Percentiles rank a stretch among this genome's conserved stretches.
These are phyloP conservation scores for Alviniconcha strummeri DNA, from an alignment of 2,888 invertebrate species.

Conservation along the genomic window DNA sequence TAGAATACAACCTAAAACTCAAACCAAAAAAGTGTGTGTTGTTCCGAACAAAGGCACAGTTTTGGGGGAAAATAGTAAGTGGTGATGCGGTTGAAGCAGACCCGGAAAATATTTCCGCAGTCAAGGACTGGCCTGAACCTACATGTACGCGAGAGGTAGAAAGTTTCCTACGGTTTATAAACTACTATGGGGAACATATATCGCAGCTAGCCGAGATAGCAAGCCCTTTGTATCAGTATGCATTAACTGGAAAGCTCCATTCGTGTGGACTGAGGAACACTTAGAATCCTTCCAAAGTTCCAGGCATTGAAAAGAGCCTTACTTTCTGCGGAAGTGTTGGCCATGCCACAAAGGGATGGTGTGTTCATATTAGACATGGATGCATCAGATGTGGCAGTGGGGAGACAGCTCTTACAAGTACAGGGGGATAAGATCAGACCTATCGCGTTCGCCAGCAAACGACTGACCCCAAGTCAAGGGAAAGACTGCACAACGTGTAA, in stretches of 20 bases:
- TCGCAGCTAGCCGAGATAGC: slow-evolving; percentile 35
- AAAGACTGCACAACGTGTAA: slow-evolving; percentile 36
- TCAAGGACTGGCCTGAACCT: slow-evolving; percentile 41
- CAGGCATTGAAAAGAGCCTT: slow-evolving; percentile 28
- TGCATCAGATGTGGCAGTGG: slow-evolving; percentile 45
- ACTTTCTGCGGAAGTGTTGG: slow-evolving; percentile 35
- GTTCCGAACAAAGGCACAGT: slow-evolving; percentile 31
- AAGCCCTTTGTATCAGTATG: slow-evolving; percentile 37
- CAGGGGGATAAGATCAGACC: slow-evolving; percentile 44
- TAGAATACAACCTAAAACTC: slow-evolving; percentile 34
- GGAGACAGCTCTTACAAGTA: slow-evolving; percentile 43
- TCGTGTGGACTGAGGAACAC: slow-evolving; percentile 22
- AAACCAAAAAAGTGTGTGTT: slow-evolving; percentile 45
- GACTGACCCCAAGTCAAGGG: slow-evolving; percentile 39
- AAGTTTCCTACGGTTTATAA: slow-evolving; percentile 44
- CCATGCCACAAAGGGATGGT: slow-evolving; percentile 37
- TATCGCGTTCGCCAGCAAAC: slow-evolving; percentile 41
- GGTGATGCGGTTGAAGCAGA: slow-evolving; percentile 10
- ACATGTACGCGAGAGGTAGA: slow-evolving; percentile 33
- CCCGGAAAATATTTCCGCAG: slow-evolving; percentile 3
- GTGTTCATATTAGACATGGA: slow-evolving; percentile 46
- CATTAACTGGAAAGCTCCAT: slow-evolving; percentile 29
- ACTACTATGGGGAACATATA: slow-evolving; percentile 43
- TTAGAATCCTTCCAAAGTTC: slow-evolving; percentile 34
- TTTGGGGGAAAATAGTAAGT: neutral